Base-by-base conservation (phyloP, 2,113 vertebrate species). In the Myiopsitta monachus region DNA sequence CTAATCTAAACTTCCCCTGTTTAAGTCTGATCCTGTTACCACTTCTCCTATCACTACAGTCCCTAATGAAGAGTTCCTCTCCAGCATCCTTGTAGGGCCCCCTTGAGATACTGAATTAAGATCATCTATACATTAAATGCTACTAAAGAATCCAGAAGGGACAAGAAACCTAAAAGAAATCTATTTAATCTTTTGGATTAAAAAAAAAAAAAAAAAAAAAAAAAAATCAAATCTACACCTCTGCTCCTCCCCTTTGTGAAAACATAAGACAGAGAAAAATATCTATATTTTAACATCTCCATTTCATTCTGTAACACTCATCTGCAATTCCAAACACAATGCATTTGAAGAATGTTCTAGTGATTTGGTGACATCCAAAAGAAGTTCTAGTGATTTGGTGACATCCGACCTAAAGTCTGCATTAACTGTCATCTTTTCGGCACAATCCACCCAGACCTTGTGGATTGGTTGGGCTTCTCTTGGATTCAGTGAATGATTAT, bases 401-500 rank as follows among this genome's bases (percentile, higher is more conserved):
- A 85, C 36, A 73, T 81, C 47, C 16, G 67, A 85, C 55, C 33
- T 30, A 21, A 51, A 27, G 49, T 9, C 26, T 38, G 24, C 39
- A 66, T 7, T 86, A 46, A 52, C 31, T 86, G 57, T 75, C 30
- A 11, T 73, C 62, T 74, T 84, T 93, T 38, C 77, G 28, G 26
- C 4, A 57, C 63, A 83, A 78, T 67, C 88, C 69, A n/a, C 18
- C 18, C 44, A 68, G 55, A 85, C 64, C 61, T 90, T 64, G 5
- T 6, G 15, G 57, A 88, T 41, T 92, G 74, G 41, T 5, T 89
- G 83, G 66, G 52, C 59, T 72, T 89, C 94, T 92, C 88, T 39
- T 21, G 81, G 70, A 88, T 83, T 90, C 88, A 76, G 38, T 89
- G 97, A 97, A 98, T 88, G 96, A 97, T 96, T 96, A 97, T 84